Base-by-base conservation (phyloP, 2,888 invertebrate genomes). In the Melinaea marsaeus region DNA sequence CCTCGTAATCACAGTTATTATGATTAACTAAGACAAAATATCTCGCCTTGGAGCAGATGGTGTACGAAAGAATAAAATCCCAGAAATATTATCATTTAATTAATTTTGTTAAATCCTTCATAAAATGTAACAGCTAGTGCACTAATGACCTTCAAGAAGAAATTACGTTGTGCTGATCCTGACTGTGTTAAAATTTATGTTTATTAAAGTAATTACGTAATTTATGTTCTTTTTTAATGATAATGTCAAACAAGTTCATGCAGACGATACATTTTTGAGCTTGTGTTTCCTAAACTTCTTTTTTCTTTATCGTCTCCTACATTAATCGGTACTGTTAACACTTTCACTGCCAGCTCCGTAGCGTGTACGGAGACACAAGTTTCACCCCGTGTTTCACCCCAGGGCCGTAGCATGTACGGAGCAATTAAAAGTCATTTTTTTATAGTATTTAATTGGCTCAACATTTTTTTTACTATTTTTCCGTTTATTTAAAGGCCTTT, bases 31-130 rank as follows among this genome's bases (percentile, higher is more conserved):
- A 60, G 60, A 63, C 59, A 64, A 66, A 57, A 57, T 65, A 64
- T 56, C 60, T 56, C 61, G 45, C 35, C 56, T 59, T 45, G 57
- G 55, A 64, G 55, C 48, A 61, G 57, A 55, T 47, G 61, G 61
- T 61, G 57, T 55, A 61, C 61, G 66, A 59, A 58, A 61, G 61
- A 60, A 64, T 61, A 64, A 60, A 63, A 66, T 66, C 55, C 47
- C 62, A n/a, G 45, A 46, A 47, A 46, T 47, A 51, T 51, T 7
- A 51, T 32, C 9, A 32, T 51, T 51, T 51, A 32, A 51, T 32
- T 51, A 51, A 51, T 51, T 51, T 32, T 51, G 22, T 32, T 1
- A 22, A 3, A 22, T 9, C 51, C 22, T 51, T 51, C 32, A 32
- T 51, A 22, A 32, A 51, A 51, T 4, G 6, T 22, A 51, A 32